Base-by-base conservation (phyloP, 1,140 invertebrate species). In the Aphidius gifuensis region DNA sequence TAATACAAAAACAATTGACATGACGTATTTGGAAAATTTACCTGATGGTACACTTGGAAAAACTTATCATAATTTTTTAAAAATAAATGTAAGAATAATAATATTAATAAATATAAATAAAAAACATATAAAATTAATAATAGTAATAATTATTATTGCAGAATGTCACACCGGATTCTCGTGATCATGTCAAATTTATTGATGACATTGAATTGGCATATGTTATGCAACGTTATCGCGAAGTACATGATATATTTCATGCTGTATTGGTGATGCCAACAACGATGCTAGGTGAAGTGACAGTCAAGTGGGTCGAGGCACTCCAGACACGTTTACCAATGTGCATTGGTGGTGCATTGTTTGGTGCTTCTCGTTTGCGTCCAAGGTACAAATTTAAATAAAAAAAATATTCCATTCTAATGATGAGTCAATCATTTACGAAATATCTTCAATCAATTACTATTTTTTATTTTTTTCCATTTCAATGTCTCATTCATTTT, bases 251-350 rank as follows among this genome's bases (percentile, higher is more conserved):
- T 82, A 84, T 99, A 57, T 87, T 94, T 64, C 97, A 99, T 80
- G 89, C 95, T 0, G 78, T 93, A 6, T 83, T 98, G 42, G 86
- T 88, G 60, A 97, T 97, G 93, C 94, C 93, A 11, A 98, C 96
- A 6, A 96, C 94, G 73, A 97, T 99, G 94, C 81, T 97, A 6
- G 93, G 93, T 73, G 90, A 96, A 85, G 94, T 98, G 16, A 87
- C 92, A 6, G 92, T 99, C 5, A 99, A 99, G 82, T 98, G 96
- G 94, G 85, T 99, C 59, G 97, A 99, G 86, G 96, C 88, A 6
- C 86, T 98, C 51, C 95, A 97, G 80, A 92, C 89, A 16, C 87
- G 85, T 58, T 76, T 97, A 40, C 94, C 95, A 3, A 96, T 97
- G 94, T 96, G 93, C 74, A 83, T 93, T 54, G 85, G 85, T 63